A percentile compares a stretch with the other conserved stretches of the same genome.
phyloP scores from a whole-genome alignment of 2,888 invertebrate species.

The Mythimna vitellina region DNA sequence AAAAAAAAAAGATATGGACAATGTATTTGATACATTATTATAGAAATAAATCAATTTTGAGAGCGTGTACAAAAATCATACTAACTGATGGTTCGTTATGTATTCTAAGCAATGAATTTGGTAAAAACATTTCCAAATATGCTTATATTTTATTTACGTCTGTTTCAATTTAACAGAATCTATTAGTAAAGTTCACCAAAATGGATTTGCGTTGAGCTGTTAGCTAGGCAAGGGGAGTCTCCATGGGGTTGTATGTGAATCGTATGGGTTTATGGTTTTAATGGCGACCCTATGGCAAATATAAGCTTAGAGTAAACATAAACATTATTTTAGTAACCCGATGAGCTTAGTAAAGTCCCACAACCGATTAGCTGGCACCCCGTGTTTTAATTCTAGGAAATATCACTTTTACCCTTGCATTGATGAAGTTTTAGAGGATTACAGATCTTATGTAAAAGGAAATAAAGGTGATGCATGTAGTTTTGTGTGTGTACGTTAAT shows the following conservation, averaged over 20 bases:
- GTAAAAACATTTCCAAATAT: not conserved
- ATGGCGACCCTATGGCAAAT: constrained; percentile 73
- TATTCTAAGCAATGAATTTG: not conserved
- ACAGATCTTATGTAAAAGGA: not conserved
- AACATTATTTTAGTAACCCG: constrained; percentile 90
- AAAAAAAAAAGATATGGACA: too few species aligned
- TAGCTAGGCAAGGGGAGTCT: constrained; percentile 46
- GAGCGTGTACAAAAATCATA: too few species aligned
- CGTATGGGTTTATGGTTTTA: constrained; percentile 77
- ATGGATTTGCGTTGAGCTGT: constrained; percentile 52
- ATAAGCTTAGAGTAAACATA: constrained; percentile 86
- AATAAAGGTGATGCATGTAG: constrained; percentile 15
- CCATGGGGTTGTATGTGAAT: constrained; percentile 65
- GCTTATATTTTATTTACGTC: constrained; percentile 23
- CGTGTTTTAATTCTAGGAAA: constrained; percentile 58
- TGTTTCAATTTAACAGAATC: constrained; percentile 57
- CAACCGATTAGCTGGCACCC: constrained; percentile 82
- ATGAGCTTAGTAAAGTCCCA: constrained; percentile 86
- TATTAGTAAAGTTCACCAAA: constrained; percentile 59
- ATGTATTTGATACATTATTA: too few species aligned
- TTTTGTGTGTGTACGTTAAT: not conserved
- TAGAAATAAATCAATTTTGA: too few species aligned
- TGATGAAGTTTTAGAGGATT: not conserved
- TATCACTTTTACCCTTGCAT: not conserved
- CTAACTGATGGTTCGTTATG: not conserved